phyloP scores from a whole-genome alignment of 64 coral and sea anemone genomes.

The Catalaphyllia jardinei region DNA sequence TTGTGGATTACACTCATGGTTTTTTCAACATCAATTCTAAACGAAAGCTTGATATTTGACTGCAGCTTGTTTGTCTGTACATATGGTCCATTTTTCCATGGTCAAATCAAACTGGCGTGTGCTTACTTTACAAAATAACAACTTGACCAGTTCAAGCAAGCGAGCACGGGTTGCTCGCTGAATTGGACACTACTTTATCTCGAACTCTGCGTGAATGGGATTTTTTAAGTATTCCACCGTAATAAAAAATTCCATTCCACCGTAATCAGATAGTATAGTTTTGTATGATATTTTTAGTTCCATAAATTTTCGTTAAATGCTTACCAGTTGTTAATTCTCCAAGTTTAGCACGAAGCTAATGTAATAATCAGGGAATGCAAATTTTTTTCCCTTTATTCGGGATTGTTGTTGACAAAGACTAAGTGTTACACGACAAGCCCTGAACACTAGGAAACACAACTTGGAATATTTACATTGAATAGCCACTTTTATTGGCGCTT shows the following conservation, averaged over 20 bases:
- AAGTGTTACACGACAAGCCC: constrained; percentile 15
- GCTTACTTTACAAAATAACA: neutral
- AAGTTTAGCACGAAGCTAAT: neutral
- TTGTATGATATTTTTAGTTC: neutral
- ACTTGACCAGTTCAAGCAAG: neutral
- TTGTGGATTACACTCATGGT: neutral
- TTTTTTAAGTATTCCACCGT: no score
- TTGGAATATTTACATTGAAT: constrained; percentile 11
- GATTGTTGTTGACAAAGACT: neutral
- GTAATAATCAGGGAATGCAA: constrained; percentile 7
- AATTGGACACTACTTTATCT: no score
- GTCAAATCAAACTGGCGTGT: neutral
- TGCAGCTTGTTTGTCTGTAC: neutral
- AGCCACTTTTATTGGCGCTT: neutral
- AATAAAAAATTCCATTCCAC: no score
- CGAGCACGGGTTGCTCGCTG: neutral
- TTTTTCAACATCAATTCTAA: neutral
- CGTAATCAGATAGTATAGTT: no score
- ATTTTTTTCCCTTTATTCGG: neutral
- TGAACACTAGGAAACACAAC: neutral
- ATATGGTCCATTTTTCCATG: neutral
- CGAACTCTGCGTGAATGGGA: no score
- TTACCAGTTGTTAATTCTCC: neutral
- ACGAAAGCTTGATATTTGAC: neutral
- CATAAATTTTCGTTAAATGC: neutral